These are phyloP conservation scores for Mycalesis mineus DNA, from an alignment of 2,888 invertebrate species.

Conservation along the genomic window DNA sequence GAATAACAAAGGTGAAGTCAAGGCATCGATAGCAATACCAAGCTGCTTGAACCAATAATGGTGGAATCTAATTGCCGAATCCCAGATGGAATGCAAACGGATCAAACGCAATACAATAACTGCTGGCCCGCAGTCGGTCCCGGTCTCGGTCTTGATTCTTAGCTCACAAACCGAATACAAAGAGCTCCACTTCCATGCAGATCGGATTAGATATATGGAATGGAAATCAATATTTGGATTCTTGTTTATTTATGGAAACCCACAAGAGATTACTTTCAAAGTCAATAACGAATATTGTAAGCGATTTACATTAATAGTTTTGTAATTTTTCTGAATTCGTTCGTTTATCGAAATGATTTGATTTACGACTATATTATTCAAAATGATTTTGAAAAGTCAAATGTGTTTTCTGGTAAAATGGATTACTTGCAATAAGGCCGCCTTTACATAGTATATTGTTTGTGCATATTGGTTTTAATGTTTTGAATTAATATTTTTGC, in stretches of 20 bases:
- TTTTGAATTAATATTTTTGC: too few relatives aligned
- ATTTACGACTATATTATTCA: too few relatives aligned
- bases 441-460: too few relatives aligned
- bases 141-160: background rate
- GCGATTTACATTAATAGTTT: background rate
- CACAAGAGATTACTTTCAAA: background rate
- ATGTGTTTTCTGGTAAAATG: too few relatives aligned
- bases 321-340: too few relatives aligned
- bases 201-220: slow-evolving; percentile 18
- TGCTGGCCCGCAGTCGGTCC: background rate
- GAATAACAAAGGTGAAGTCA: background rate
- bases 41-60: slow-evolving; percentile 25
- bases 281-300: background rate
- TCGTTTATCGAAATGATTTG: too few relatives aligned
- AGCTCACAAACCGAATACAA: slow-evolving; percentile 13
- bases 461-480: too few relatives aligned
- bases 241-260: background rate
- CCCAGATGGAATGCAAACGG: slow-evolving; percentile 30
- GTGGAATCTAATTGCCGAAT: slow-evolving; percentile 30
- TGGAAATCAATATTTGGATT: slow-evolving; percentile 12
- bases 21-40: background rate
- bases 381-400: too few relatives aligned
- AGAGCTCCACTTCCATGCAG: slow-evolving; percentile 15
- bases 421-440: too few relatives aligned
- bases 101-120: slow-evolving; percentile 24